Evolutionary conservation across 2,113 vertebrate genomes (phyloP), one percentile per base, ranked within the genome.

Genomic region (Forbesichthys agassizii): DNA sequence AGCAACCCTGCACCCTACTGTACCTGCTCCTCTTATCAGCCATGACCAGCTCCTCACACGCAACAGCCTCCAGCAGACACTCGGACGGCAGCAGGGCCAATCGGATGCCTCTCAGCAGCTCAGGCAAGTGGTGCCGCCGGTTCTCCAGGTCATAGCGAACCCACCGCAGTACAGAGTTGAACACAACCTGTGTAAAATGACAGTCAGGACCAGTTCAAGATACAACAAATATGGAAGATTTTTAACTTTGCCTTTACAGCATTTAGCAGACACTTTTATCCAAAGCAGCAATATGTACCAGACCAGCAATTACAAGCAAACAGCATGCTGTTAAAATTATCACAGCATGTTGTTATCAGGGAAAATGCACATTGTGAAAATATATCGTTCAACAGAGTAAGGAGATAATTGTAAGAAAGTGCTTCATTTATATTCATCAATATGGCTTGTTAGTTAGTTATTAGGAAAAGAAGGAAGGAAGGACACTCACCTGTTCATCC

Each of bases 111-210:
- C 87, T 90, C 59, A 98, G 91, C 13, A 98, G 93, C 71, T 96
- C 93, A 0, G 96, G 95, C 59, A 98, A 89, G 82, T 94, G 84
- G 46, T 87, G 87, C 64, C 92, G 92, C 4, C 97, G 89, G 63
- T 75, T 82, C 16, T 94, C 94, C 55, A 92, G 73, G 78, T 97
- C 92, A 0, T 94, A 94, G 33, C 92, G 92, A 48, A 97, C 94
- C 97, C 97, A 98, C 64, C 94, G 94, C 61, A 98, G 91, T 54
- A 96, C 90, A 3, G 96, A 95, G 57, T 92, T 91, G 36, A 97
- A 95, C 69, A 97, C 97, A 4, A 95, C 67, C 86, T 88, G 77
- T 9, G 61, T 33, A 1, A 46, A 49, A 4, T 2, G 10, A 16
- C 4, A 8, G 8, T 2, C 13, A n/a, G 13, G 7, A 12, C 13